Conservation (phyloP, 2,113 vertebrate genomes). For the Carlito syrichta region DNA sequence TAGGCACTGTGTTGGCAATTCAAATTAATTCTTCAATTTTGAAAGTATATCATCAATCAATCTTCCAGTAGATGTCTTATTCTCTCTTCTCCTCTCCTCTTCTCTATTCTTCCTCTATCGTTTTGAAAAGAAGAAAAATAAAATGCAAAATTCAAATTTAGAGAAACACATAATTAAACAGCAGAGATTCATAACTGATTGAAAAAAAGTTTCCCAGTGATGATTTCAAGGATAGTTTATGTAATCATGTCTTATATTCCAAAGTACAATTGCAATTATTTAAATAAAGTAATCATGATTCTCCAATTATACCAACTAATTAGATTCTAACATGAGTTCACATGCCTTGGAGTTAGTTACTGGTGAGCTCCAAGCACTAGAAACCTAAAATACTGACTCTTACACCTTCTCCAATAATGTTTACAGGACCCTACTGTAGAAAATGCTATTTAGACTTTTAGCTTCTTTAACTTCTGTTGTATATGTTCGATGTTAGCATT, state of each 20-base stretch:
- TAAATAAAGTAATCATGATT: background rate
- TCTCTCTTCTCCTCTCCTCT: background rate
- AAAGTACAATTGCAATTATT: background rate
- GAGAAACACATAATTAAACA: background rate
- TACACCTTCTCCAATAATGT: no score
- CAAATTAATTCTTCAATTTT: conserved; percentile 10
- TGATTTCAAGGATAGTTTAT: background rate
- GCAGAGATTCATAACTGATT: background rate
- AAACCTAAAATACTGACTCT: background rate
- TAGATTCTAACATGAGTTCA: background rate
- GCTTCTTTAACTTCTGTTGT: background rate
- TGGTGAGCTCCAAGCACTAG: background rate
- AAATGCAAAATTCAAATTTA: background rate
- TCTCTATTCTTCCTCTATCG: background rate
- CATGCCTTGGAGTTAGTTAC: no score
- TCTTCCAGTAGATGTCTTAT: background rate
- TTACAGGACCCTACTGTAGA: no score
- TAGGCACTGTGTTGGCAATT: background rate
- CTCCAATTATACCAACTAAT: background rate
- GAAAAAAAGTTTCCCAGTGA: background rate
- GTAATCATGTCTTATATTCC: accelerated
- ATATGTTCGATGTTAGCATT: background rate
- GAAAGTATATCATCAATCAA: background rate
- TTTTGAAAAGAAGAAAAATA: background rate
- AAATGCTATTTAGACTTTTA: background rate